Evolutionary conservation across 1,140 invertebrate genomes (phyloP), one percentile per base, ranked within the genome.

Genomic region (Diachasmimorpha longicaudata): DNA sequence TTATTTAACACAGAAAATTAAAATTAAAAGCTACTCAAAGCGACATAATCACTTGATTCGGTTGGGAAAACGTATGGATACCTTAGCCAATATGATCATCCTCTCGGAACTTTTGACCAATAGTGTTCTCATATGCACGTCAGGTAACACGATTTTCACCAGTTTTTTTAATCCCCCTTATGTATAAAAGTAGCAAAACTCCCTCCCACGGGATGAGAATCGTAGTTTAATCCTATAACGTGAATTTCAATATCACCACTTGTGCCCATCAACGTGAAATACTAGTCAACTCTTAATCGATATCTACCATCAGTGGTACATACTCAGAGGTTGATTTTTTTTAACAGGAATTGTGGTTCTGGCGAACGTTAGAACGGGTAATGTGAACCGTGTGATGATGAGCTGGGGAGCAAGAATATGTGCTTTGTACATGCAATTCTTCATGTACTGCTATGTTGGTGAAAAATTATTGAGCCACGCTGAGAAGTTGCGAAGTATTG

Each of bases 41-140:
- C 48, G 74, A 21, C 74, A 75, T 55, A 55, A 69, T 70, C 66
- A 70, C 14, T 36, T 75, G 4, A 58, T 70, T 0, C 13, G 4
- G 13, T n/a, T 75, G 19, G n/a, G 66, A 5, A 75, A 70, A 19
- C 39, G 70, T 31, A 39, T 75, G 14, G 52, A 70, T 8, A 23
- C 46, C 0, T 19, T n/a, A 14, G 46, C 46, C 31, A 70, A 75
- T 63, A 10, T 70, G 31, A 48, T 75, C 11, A 70, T 75, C 37
- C n/a, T 75, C 14, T 44, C 44, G 13, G 66, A 70, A 58, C 42
- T 70, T 11, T 4, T 14, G 0, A 37, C 13, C 4, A 75, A 70
- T 75, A 16, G 14, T 0, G 16, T 75, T 31, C 31, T 58, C n/a
- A 75, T 75, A 16, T 70, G 67, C 39, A 37, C 70, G 0, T 58